A percentile compares a stretch with the other conserved stretches of the same genome.
These are phyloP conservation scores for Neuroscelio doddi DNA, from an alignment of 2,888 invertebrate genomes.

Conservation along the genomic window DNA sequence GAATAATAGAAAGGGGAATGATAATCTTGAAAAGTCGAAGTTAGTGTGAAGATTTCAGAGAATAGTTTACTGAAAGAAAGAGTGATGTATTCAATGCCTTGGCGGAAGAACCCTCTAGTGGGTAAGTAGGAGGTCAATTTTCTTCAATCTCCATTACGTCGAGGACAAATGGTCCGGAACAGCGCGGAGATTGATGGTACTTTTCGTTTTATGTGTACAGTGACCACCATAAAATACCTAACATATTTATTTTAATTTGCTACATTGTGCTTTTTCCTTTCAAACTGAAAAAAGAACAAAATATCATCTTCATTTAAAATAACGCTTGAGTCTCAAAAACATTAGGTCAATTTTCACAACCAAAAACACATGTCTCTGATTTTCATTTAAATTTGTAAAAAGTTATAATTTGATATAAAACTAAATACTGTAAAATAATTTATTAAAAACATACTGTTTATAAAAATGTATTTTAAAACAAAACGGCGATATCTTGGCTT, in stretches of 20 bases:
- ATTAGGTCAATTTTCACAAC: too few species aligned
- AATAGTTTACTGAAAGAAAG: slow-evolving; percentile 13
- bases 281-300: background rate
- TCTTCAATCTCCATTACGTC: slow-evolving; percentile 23
- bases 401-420: too few species aligned
- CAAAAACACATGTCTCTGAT: too few species aligned
- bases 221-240: slow-evolving; percentile 12
- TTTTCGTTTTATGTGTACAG: slow-evolving; percentile 13
- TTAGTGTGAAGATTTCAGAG: slow-evolving; percentile 14
- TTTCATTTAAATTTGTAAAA: too few species aligned
- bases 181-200: slow-evolving; percentile 20
- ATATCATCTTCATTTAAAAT: background rate
- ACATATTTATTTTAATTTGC: slow-evolving; percentile 15
- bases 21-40: slow-evolving; percentile 11
- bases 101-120: slow-evolving; percentile 19
- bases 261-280: background rate
- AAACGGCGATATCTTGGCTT: too few species aligned
- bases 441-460: too few species aligned
- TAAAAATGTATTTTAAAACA: too few species aligned
- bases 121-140: slow-evolving; percentile 23
- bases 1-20: slow-evolving; percentile 4
- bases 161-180: slow-evolving; percentile 22
- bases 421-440: too few species aligned
- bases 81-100: slow-evolving; percentile 16
- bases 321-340: background rate